Percentiles rank a stretch among this genome's conserved stretches.
These are phyloP conservation scores for Heliconius congener DNA, from an alignment of 1,140 invertebrate species.

Conservation along the genomic window DNA sequence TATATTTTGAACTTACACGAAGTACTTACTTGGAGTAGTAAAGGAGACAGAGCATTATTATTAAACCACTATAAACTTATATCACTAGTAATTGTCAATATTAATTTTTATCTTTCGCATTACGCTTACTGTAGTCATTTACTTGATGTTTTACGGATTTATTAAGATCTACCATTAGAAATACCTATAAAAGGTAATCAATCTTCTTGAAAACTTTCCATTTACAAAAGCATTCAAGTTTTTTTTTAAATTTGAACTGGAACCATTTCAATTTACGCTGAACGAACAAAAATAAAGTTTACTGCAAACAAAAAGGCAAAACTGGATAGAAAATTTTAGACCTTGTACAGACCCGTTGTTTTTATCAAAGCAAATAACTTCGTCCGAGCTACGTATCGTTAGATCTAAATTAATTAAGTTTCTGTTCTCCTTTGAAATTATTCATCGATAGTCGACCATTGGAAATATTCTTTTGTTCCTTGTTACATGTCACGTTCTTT, in stretches of 20 bases:
- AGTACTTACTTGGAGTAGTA: too few relatives aligned
- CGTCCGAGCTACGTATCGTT: slow-evolving; percentile 1
- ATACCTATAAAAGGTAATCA: not conserved
- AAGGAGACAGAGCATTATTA: too few relatives aligned
- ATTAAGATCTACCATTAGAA: not conserved
- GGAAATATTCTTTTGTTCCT: not conserved
- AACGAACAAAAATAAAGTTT: slow-evolving; percentile 23
- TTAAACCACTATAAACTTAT: too few relatives aligned
- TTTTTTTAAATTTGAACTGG: slow-evolving; percentile 8
- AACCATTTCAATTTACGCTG: not conserved
- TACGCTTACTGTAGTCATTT: not conserved
- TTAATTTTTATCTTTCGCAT: not conserved
- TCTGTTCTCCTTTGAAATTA: slow-evolving; percentile 1
- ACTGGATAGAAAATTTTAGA: slow-evolving; percentile 10
- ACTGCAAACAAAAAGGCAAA: slow-evolving; percentile 15
- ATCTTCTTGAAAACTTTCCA: slow-evolving; percentile 4
- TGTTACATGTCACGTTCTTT: not conserved
- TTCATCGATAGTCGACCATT: not conserved
- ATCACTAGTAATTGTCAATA: too few relatives aligned
- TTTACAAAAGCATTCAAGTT: not conserved
- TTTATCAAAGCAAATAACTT: slow-evolving; percentile 15
- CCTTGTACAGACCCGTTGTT: slow-evolving; percentile 3
- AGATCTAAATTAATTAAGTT: slow-evolving; percentile 15
- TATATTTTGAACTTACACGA: too few relatives aligned
- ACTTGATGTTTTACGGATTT: not conserved